Conservation (phyloP, 2,113 vertebrate species). For the Gila orcuttii region DNA sequence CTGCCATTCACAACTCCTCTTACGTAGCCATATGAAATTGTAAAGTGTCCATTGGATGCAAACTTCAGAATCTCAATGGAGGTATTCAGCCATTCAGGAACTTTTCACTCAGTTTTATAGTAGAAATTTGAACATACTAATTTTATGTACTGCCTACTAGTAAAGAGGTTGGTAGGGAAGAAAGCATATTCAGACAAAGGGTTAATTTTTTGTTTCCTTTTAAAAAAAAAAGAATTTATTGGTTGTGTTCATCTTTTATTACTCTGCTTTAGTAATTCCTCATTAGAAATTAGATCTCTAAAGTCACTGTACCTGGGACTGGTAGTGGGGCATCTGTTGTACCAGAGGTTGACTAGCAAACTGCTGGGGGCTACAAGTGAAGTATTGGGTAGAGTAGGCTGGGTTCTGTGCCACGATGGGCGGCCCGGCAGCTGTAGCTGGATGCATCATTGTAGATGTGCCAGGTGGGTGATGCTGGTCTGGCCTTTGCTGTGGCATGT, state of each 20-base stretch:
- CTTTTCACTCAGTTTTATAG: neutral
- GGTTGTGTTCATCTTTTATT: too few relatives aligned
- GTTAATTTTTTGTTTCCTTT: too few relatives aligned
- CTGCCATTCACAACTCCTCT: neutral
- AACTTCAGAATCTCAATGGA: neutral
- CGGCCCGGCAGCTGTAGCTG: conserved; percentile 91
- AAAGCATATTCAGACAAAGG: neutral
- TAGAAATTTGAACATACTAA: neutral
- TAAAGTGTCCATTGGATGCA: neutral
- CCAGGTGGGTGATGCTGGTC: conserved; percentile 93
- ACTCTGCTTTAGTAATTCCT: neutral
- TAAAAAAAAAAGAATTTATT: neutral
- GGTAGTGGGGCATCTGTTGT: conserved; percentile 96
- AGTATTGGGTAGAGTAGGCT: conserved; percentile 93
- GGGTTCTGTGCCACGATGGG: conserved; percentile 92
- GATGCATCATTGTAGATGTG: conserved; percentile 92
- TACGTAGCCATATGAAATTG: neutral
- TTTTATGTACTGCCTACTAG: neutral
- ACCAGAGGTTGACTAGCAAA: conserved; percentile 94
- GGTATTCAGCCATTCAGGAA: neutral
- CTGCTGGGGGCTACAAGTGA: conserved; percentile 95
- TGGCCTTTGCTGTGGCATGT: conserved; percentile 95
- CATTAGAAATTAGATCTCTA: neutral
- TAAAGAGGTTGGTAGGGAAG: neutral
- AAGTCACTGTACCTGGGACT: conserved; percentile 85